Base-by-base conservation (phyloP, 2,113 vertebrate species). In the Oxyura jamaicensis region DNA sequence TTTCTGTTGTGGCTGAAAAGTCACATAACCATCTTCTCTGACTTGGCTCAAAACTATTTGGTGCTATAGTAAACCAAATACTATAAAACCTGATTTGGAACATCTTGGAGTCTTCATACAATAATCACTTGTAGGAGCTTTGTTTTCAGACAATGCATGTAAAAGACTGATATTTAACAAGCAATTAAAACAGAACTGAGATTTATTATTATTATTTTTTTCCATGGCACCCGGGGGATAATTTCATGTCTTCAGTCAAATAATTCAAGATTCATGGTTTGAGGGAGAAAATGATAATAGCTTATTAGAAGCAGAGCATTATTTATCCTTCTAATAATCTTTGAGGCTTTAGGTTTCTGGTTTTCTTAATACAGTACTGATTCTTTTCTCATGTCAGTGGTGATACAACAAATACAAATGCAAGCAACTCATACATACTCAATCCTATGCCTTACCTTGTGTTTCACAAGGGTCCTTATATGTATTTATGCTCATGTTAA, bases 1-100 rank as follows among this genome's bases (percentile, higher is more conserved):
- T 92, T 82, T 75, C 72, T 90, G 8, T 44, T 88, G 82, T 89
- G 53, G 29, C 78, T 96, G 69, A 68, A 52, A 90, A 88, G 50
- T 81, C 74, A 92, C 90, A 95, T 95, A 97, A 94, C 71, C 84
- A 66, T 96, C 85, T 89, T 96, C 88, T 97, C 97, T 98, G 90
- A 96, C 96, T 97, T 98, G 97, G 97, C 95, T 97, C 83, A 59
- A 83, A 90, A 95, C 97, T 98, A 97, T 97, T 96, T 92, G 89
- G 93, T 93, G 63, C 95, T 98, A 97, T 89, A 97, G 97, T 94
- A 96, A 94, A 97, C 92, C 93, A 98, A 98, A 87, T 96, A 98
- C 98, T 97, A 97, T 97, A 98, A 97, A 97, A 98, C 83, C 95
- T 97, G 85, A 97, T 97, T 90, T 73, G 48, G 58, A 93, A 93